phyloP scores from a whole-genome alignment of 2,113 vertebrate species.

The Microcebus murinus region DNA sequence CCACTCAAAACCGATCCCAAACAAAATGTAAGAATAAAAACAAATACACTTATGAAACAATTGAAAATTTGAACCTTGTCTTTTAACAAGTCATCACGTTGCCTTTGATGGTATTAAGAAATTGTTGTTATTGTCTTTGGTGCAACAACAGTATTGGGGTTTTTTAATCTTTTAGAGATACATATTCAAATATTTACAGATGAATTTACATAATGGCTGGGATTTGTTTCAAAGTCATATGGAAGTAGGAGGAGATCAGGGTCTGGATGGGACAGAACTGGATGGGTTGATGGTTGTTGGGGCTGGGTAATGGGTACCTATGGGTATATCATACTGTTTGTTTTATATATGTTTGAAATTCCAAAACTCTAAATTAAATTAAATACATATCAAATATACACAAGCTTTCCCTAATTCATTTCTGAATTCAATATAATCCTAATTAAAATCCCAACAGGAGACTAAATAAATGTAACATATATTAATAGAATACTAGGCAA shows the following conservation, averaged over 20 bases:
- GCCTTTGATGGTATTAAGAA: neutral
- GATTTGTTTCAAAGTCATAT: constrained; percentile 1
- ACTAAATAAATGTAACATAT: neutral
- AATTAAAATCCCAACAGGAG: constrained; percentile 29
- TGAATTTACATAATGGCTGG: neutral
- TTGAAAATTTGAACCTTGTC: neutral
- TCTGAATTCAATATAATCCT: neutral
- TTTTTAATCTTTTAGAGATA: neutral
- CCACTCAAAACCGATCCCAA: neutral
- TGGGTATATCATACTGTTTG: neutral
- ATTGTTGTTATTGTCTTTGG: neutral
- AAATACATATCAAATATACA: neutral
- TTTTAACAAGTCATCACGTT: neutral
- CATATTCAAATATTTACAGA: neutral
- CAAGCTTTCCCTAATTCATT: neutral
- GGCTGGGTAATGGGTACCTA: neutral
- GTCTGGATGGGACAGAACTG: neutral
- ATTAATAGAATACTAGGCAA: neutral
- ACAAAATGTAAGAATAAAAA: constrained; percentile 22
- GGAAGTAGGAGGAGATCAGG: neutral
- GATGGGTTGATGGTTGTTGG: neutral
- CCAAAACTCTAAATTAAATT: neutral
- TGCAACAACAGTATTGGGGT: neutral
- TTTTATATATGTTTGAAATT: neutral
- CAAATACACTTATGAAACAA: neutral